phyloP scores from a whole-genome alignment of 1,140 invertebrate species.

The Propsilocerus akamusi region DNA sequence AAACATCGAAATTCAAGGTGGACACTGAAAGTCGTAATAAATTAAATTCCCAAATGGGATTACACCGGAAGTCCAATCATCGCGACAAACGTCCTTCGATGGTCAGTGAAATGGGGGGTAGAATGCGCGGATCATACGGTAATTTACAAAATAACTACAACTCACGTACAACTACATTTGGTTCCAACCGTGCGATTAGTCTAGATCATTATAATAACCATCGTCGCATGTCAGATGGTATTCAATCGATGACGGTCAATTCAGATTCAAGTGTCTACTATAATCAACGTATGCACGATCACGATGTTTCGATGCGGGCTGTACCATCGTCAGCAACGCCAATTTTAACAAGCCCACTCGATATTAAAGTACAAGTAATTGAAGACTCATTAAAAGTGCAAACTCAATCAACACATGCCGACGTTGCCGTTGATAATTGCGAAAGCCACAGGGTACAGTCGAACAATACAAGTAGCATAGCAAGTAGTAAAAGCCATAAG shows the following conservation, averaged over 20 bases:
- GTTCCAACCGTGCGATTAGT: constrained; percentile 22
- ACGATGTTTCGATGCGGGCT: constrained; percentile 10
- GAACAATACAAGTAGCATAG: constrained; percentile 6
- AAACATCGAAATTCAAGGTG: constrained; percentile 53
- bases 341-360: no score
- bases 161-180: constrained; percentile 20
- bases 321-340: not conserved
- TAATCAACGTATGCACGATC: constrained; percentile 16
- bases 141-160: constrained; percentile 19
- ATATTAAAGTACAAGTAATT: no score
- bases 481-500: not conserved
- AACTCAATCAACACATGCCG: not conserved
- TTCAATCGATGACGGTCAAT: constrained; percentile 23
- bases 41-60: constrained; percentile 20
- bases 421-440: not conserved
- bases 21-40: constrained; percentile 37
- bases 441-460: constrained; percentile 8
- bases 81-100: constrained; percentile 24
- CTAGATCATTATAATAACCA: constrained; percentile 23
- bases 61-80: constrained; percentile 17
- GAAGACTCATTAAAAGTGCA: not conserved
- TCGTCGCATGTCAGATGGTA: constrained; percentile 20
- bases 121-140: constrained; percentile 22
- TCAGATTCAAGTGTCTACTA: constrained; percentile 24
- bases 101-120: constrained; percentile 22